Percentiles rank a stretch among this genome's conserved stretches.
These are phyloP conservation scores for Embiotoca jacksoni DNA, from an alignment of 2,113 vertebrate genomes.

Conservation along the genomic window DNA sequence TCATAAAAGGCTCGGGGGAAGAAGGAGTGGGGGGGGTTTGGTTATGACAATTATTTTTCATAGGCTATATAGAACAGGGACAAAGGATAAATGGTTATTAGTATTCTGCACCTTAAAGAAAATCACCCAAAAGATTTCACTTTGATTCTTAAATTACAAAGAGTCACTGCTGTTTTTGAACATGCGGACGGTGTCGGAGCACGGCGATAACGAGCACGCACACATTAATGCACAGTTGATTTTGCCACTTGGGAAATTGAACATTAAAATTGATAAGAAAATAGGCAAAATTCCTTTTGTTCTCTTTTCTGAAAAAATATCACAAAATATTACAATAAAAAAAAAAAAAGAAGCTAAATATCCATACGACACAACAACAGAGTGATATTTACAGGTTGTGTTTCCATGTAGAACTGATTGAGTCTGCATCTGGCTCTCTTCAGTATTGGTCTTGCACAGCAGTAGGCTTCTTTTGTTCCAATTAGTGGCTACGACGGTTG, in stretches of 20 bases:
- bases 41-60: slow-evolving; percentile 84
- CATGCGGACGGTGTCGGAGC: slow-evolving; percentile 5
- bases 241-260: slow-evolving; percentile 12
- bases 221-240: background rate
- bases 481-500: slow-evolving; percentile 49
- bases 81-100: slow-evolving; percentile 81
- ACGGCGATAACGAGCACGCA: slow-evolving; percentile 7
- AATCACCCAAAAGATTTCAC: slow-evolving; percentile 59
- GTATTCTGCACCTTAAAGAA: slow-evolving; percentile 71
- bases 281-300: background rate
- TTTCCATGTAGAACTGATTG: slow-evolving; percentile 38
- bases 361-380: background rate
- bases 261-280: slow-evolving; percentile 35
- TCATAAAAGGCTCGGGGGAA: slow-evolving; percentile 81
- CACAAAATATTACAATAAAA: background rate
- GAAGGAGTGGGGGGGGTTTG: slow-evolving; percentile 22
- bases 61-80: slow-evolving; percentile 73
- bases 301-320: too few relatives aligned
- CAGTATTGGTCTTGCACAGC: slow-evolving; percentile 12
- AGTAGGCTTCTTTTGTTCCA: slow-evolving; percentile 45
- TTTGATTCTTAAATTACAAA: slow-evolving; percentile 66
- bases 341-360: background rate
- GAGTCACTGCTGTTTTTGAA: slow-evolving; percentile 34
- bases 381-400: slow-evolving; percentile 8
- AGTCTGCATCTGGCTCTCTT: slow-evolving; percentile 33